Conservation (phyloP, 2,888 invertebrate species). For the Stenotaenia linearis region DNA sequence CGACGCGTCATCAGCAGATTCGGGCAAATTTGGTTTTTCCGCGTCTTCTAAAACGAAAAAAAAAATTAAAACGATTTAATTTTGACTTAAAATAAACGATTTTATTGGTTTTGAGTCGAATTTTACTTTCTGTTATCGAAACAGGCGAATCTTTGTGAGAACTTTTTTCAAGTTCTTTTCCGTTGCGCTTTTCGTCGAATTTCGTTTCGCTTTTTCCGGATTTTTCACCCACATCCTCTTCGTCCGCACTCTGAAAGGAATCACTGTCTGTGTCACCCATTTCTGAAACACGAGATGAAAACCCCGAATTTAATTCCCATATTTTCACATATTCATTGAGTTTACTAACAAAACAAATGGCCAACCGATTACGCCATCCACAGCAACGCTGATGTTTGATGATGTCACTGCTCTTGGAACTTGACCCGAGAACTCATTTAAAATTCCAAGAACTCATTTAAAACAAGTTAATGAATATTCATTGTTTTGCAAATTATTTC, state of each 20-base stretch:
- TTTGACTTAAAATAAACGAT: neutral
- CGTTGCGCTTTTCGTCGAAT: neutral
- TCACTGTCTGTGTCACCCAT: slow-evolving; percentile 35
- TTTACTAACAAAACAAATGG: neutral
- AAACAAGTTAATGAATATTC: no score
- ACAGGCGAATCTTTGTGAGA: no score
- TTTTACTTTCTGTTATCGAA: no score
- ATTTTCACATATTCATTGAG: neutral
- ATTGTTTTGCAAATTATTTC: no score
- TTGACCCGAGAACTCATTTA: no score
- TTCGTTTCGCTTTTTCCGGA: neutral
- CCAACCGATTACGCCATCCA: neutral
- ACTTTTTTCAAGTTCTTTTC: neutral
- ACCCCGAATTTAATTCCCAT: neutral
- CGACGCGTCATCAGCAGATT: neutral
- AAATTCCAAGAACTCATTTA: no score
- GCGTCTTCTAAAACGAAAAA: neutral
- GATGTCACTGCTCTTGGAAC: no score
- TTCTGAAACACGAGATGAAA: neutral
- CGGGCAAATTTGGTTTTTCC: neutral
- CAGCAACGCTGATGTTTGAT: no score
- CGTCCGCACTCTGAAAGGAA: slow-evolving; percentile 67
- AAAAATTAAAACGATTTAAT: no score
- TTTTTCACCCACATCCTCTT: slow-evolving; percentile 46
- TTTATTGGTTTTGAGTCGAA: neutral